These are phyloP conservation scores for Artemisiospiza belli DNA, from an alignment of 2,113 vertebrate genomes.

Conservation along the genomic window DNA sequence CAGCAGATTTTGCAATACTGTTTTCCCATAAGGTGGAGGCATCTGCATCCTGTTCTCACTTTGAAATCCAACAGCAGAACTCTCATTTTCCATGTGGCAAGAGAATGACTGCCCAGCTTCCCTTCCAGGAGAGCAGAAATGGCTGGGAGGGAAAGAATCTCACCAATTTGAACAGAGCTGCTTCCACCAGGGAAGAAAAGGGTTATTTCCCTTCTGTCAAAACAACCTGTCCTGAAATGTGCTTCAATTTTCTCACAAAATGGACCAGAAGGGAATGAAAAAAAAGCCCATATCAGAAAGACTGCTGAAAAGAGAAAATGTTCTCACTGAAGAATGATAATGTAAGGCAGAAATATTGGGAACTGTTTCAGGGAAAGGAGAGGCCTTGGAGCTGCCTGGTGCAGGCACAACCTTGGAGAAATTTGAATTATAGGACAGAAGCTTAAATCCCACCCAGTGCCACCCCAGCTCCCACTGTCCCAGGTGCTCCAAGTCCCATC, in stretches of 20 bases:
- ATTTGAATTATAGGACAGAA: not conserved
- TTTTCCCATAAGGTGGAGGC: not conserved
- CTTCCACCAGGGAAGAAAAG: not conserved
- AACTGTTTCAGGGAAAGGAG: not conserved
- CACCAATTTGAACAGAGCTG: not conserved
- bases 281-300: not conserved
- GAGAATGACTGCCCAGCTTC: not conserved
- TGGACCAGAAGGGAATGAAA: not conserved
- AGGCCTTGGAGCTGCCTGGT: not conserved
- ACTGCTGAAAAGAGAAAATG: not conserved
- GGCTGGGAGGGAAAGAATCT: not conserved
- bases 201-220: not conserved
- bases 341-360: not conserved
- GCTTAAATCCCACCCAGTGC: rapidly evolving
- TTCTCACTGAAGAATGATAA: not conserved
- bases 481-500: not conserved
- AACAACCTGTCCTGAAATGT: not conserved
- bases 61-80: not conserved
- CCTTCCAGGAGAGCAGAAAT: not conserved
- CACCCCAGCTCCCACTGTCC: not conserved
- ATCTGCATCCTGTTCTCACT: not conserved
- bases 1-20: not conserved
- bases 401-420: not conserved
- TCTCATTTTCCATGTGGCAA: not conserved
- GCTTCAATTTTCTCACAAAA: slow-evolving; percentile 14